A percentile compares a stretch with the other conserved stretches of the same genome.
These are phyloP conservation scores for Carabus problematicus DNA, from an alignment of 2,888 invertebrate species.

Conservation along the genomic window DNA sequence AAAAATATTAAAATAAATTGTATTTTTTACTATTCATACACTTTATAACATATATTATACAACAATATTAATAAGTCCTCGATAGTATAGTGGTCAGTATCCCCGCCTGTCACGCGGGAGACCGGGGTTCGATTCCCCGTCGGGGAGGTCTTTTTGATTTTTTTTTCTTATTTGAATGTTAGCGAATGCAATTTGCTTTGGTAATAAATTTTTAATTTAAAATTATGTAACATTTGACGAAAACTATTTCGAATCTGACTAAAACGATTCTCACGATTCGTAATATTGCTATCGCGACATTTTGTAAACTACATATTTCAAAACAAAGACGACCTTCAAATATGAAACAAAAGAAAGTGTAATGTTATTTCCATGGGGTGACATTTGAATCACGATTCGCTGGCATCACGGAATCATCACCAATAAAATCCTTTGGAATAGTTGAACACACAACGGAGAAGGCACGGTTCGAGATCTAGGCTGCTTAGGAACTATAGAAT, in stretches of 20 bases:
- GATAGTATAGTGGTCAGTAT: too few relatives aligned
- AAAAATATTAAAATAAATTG: too few relatives aligned
- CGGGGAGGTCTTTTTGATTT: not conserved
- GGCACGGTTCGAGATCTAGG: not conserved
- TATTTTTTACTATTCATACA: too few relatives aligned
- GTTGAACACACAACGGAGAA: not conserved
- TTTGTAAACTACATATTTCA: not conserved
- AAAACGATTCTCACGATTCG: not conserved
- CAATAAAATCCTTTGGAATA: not conserved
- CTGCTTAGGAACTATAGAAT: not conserved
- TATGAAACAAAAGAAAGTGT: not conserved
- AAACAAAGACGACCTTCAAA: slow-evolving; percentile 5
- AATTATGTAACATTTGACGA: too few relatives aligned
- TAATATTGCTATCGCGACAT: not conserved
- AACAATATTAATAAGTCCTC: too few relatives aligned
- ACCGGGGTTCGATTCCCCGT: not conserved
- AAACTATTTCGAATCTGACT: too few relatives aligned
- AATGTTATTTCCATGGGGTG: not conserved
- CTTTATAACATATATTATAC: too few relatives aligned
- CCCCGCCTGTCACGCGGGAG: too few relatives aligned
- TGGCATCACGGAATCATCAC: not conserved
- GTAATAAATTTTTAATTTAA: too few relatives aligned
- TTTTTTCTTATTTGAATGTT: not conserved
- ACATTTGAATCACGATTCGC: slow-evolving; percentile 7
- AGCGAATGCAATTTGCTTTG: too few relatives aligned